Conservation (phyloP, 53 echinoderm and acorn worm genomes). For the Arbacia lixula region DNA sequence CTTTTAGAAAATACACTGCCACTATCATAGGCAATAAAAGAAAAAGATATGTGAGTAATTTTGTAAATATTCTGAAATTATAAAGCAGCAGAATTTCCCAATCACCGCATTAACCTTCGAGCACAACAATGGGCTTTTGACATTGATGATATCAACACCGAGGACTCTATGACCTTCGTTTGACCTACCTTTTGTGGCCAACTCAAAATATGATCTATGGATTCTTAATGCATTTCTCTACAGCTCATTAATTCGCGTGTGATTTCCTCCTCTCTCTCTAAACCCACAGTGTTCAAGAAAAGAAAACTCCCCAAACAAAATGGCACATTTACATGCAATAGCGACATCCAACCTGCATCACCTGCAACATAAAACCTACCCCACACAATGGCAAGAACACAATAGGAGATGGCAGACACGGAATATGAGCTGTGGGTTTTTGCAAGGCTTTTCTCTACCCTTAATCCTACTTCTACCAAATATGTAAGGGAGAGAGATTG, state of each 20-base stretch:
- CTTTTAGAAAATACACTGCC: too few relatives aligned
- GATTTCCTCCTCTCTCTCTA: conserved; percentile 20
- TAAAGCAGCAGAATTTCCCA: not conserved
- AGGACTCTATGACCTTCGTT: conserved; percentile 5
- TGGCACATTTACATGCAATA: conserved; percentile 22
- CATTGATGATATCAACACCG: conserved; percentile 15
- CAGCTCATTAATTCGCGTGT: conserved; percentile 59
- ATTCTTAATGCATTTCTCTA: conserved; percentile 38
- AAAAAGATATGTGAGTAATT: conserved; percentile 41
- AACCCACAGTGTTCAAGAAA: conserved; percentile 48
- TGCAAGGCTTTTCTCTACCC: too few relatives aligned
- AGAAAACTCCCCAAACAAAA: conserved; percentile 14
- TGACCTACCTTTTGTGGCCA: conserved; percentile 4
- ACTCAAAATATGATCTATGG: conserved; percentile 40
- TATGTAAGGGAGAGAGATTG: too few relatives aligned
- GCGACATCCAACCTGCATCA: too few relatives aligned
- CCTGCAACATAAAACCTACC: not conserved
- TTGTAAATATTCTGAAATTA: conserved; percentile 1
- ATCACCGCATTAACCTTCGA: not conserved
- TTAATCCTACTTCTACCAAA: too few relatives aligned
- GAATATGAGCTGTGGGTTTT: too few relatives aligned
- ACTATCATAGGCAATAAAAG: too few relatives aligned
- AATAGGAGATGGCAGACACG: too few relatives aligned
- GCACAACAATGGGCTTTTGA: not conserved
- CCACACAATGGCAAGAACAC: not conserved